Base-by-base conservation (phyloP, 2,888 invertebrate genomes). In the Priocnemis perturbator region DNA sequence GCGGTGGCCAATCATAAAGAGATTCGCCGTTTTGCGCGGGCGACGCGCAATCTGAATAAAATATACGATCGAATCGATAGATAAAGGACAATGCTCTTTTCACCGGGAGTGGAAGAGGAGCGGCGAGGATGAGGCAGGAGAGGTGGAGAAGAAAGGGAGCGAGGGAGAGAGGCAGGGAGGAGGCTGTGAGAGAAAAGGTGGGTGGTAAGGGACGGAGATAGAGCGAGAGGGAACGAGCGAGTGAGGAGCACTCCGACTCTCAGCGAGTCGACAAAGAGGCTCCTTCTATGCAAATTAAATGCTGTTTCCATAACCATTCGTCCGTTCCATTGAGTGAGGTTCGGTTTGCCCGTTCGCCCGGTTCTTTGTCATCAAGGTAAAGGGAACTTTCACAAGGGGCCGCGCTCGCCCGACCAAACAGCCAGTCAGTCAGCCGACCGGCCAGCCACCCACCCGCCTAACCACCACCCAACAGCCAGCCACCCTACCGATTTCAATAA, bases 211-310 rank as follows among this genome's bases (percentile, higher is more conserved):
- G 45, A 59, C 15, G 50, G 64, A 63, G 60, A 66, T 69, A 63
- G 55, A 11, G 21, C 14, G 21, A 59, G 59, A 62, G 60, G 76
- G 72, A 67, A 73, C 52, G 72, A 68, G 26, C 60, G 70, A 67
- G 73, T 50, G 74, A 81, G 78, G 74, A 73, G 77, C 71, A 73
- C 76, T 68, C 77, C 67, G 74, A 73, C 78, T 81, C 78, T 82
- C 76, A 79, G 77, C 72, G 69, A 77, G 84, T 86, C 86, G 86
- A 87, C 87, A 87, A 87, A 87, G 87, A 86, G 85, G 82, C 87
- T 88, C 88, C 87, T 88, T 88, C 88, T 88, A 88, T 88, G 88
- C 88, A 88, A 88, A 88, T 88, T 88, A 88, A 88, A 88, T 88
- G 88, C 88, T 88, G 88, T 87, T 88, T 88, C 88, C 88, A 88